Base-by-base conservation (phyloP, 2,888 invertebrate genomes). In the Bruchidius siliquastri region DNA sequence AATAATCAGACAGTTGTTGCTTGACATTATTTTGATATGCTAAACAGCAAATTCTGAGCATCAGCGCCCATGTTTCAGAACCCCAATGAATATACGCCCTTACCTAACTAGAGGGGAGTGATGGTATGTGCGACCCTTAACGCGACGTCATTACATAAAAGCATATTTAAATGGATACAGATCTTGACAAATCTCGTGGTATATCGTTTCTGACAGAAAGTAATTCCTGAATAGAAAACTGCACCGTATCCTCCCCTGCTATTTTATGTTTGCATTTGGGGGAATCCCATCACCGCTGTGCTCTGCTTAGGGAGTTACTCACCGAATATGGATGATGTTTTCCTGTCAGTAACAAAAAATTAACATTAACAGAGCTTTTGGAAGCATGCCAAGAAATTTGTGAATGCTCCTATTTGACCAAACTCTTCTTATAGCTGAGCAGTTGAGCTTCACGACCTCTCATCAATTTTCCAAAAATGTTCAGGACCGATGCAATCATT, bases 151-250 rank as follows among this genome's bases (percentile, higher is more conserved):
- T 67, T 67, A 67, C 10, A 22, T 6, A 22, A 68, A 20, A 68
- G 22, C 68, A 68, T 68, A 68, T 68, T 68, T 68, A 68, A 68
- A 68, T 68, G 68, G 68, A 68, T 68, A 21, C 21, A 22, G 68
- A 68, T 68, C 68, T 68, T 68, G 68, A 68, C 68, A 68, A 68
- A 68, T 68, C 68, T 13, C 22, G 68, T 20, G 10, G 68, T 21
- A 68, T 68, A 21, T 68, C 68, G 22, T 22, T 67, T 21, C 68
- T 68, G 68, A 21, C 49, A 68, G 68, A 68, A 21, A 68, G 68
- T 68, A 68, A 68, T 68, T 8, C 20, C 21, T 21, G 68, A 21
- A 68, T 22, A 68, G 49, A 49, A 49, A 13, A 13, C 6, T 49
- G 18, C 49, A 49, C 49, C 18, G 18, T 49, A 13, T 49, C 49